Evolutionary conservation across 2,888 invertebrate species (phyloP), one percentile per base, ranked within the genome.

Genomic region (Mythimna albipuncta): DNA sequence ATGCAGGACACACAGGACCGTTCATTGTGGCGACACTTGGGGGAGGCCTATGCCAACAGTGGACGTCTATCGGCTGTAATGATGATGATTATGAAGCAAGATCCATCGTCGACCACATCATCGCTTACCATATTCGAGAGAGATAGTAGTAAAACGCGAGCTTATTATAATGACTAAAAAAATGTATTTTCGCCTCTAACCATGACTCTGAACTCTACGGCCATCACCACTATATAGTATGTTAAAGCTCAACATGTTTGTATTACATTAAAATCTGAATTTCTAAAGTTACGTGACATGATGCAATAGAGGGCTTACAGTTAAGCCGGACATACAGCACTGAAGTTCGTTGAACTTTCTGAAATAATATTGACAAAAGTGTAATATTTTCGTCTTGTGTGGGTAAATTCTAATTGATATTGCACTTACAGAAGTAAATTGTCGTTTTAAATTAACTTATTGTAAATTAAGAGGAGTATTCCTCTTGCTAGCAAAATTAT

Each of bases 261-360:
- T 81, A 75, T 87, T 89, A 83, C 84, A 87, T 87, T 89, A 89
- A 91, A 90, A 90, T 86, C 89, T 88, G 85, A 87, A 89, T 86
- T 86, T 86, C 86, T 87, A 84, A 86, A 89, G 82, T 87, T 87
- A 90, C 89, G 89, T 89, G 91, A 88, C 89, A 88, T 85, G 79
- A 84, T 87, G 86, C 85, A 85, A 88, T 88, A 88, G 85, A 85
- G 74, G 72, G 83, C 80, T 84, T 77, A 66, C 76, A 79, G 77
- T 68, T 79, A 44, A 75, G 63, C 19, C 75, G 75, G 70, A 88
- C 87, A 89, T 82, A 90, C 87, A 32, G 72, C 2, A 55, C 1
- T 10, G 2, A 50, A 61, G 71, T 69, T 83, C 57, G 35, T 57
- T 50, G 66, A 74, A 71, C 83, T 64, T 64, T 65, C 7, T 7